A percentile compares a stretch with the other conserved stretches of the same genome.
Conservation (phyloP, 2,888 invertebrate genomes). For the Pandemis heparana region DNA sequence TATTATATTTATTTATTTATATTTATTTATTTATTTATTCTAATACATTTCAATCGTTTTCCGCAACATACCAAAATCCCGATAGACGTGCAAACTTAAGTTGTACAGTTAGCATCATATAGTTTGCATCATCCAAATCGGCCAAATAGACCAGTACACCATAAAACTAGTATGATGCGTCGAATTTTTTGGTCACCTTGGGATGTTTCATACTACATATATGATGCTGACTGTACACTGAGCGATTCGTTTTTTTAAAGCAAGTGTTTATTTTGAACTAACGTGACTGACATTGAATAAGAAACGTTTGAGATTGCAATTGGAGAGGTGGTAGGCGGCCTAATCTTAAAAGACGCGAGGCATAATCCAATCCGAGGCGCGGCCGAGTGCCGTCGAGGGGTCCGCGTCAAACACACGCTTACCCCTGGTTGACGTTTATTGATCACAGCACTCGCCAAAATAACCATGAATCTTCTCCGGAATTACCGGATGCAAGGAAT, state of each 20-base stretch:
- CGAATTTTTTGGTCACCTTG: too few relatives aligned
- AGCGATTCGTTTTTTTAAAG: background rate
- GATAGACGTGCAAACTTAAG: too few relatives aligned
- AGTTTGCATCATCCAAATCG: too few relatives aligned
- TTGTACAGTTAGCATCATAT: too few relatives aligned
- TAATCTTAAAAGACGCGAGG: constrained; percentile 7
- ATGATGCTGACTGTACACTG: background rate
- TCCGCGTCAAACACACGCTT: constrained; percentile 5
- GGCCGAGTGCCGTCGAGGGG: constrained; percentile 13
- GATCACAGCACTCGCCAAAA: constrained; percentile 1
- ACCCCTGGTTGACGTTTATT: background rate
- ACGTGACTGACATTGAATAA: background rate
- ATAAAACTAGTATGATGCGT: too few relatives aligned
- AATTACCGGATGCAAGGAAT: background rate
- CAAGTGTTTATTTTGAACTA: background rate
- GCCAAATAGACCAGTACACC: too few relatives aligned
- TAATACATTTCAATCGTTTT: too few relatives aligned
- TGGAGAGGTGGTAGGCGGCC: background rate
- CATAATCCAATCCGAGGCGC: constrained; percentile 10
- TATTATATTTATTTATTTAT: too few relatives aligned
- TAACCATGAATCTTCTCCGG: background rate
- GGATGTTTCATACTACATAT: too few relatives aligned
- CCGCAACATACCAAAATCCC: too few relatives aligned
- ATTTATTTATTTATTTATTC: too few relatives aligned
- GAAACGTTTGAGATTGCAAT: constrained; percentile 7